Evolutionary conservation across 2,113 vertebrate species (phyloP), one percentile per base, ranked within the genome.

Genomic region (Callospermophilus lateralis): DNA sequence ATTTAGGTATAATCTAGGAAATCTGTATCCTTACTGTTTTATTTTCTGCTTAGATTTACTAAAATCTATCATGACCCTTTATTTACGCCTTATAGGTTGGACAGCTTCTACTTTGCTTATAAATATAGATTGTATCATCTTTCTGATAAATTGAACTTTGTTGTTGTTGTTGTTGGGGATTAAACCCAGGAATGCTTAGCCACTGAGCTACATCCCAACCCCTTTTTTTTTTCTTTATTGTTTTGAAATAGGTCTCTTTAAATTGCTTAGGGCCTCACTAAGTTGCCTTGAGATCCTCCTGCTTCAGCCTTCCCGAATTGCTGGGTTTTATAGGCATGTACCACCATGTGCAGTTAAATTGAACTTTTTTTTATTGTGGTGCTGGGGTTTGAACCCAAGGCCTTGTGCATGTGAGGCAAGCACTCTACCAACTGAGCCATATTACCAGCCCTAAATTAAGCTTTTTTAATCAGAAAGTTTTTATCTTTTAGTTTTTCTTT

Each of bases 391-490:
- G 48, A 51, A 51, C 48, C 48, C 48, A 51, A 13, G 48, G 48
- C 48, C 48, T 51, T 51, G 48, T 51, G 48, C 12, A 51, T 51
- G 48, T 51, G 48, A 51, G 48, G 12, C 48, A 51, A 51, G 48
- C 48, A 51, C 48, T 51, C 48, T 51, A 51, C 48, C 48, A 51
- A 13, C 12, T 51, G 48, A 51, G 48, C 48, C 48, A 51, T 51
- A 51, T 51, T 51, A 11, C 48, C 48, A 51, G 48, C 48, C 48
- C 48, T 90, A 81, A 85, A 72, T 32, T 79, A 53, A 85, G 53
- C 30, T 93, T 85, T 88, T 79, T 89, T 39, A 90, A 55, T 68
- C 89, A 83, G 34, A 58, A 88, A 63, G 9, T 83, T 26, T 80
- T 83, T n/a, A n/a, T 85, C 32, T 53, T 51, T 48, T 61, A 58